Base-by-base conservation (phyloP, 2,797 vertebrate species). In the Alcedo atthis region DNA sequence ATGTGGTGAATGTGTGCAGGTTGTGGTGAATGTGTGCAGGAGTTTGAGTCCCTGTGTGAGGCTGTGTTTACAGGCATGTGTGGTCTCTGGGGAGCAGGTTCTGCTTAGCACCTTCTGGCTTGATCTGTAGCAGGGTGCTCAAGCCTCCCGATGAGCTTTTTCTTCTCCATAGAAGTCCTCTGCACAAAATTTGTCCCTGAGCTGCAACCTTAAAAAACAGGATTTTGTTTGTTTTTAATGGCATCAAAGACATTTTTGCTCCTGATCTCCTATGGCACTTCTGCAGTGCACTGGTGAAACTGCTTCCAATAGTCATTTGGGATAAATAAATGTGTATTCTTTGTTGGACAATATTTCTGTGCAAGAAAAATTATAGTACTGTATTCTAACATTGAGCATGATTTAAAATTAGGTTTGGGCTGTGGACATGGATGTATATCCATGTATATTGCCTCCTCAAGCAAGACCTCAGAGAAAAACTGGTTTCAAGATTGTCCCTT, bases 21-120 rank as follows among this genome's bases (percentile, higher is more conserved):
- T 10, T 32, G 77, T n/a, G 35, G 68, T 18, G 40, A 24, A 51
- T 25, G 25, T 10, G 33, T 5, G 18, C 18, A 14, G 13, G n/a
- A 58, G 51, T 2, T 9, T 0, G 8, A n/a, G 33, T 24, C 17
- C n/a, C 15, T 5, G 1, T 5, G 22, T 14, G 8, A 5, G 24
- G 42, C 19, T 21, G 54, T 17, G 32, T 42, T 69, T 46, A 7
- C 16, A 11, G 54, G 42, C 14, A 48, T 26, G n/a, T 25, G 62
- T 10, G 9, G 33, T 8, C 55, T 46, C 10, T 32, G 20, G 8
- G 12, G 22, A 59, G 8, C n/a, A 51, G 45, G 63, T 55, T 81
- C 46, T 37, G 48, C 51, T 5, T 46, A 46, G 24, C 0, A 0
- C 28, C 64, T 71, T 35, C 66, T 93, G 81, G 6, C 17, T 2